Evolutionary conservation across 2,888 invertebrate genomes (phyloP).

Genomic region (Argynnis bischoffii): DNA sequence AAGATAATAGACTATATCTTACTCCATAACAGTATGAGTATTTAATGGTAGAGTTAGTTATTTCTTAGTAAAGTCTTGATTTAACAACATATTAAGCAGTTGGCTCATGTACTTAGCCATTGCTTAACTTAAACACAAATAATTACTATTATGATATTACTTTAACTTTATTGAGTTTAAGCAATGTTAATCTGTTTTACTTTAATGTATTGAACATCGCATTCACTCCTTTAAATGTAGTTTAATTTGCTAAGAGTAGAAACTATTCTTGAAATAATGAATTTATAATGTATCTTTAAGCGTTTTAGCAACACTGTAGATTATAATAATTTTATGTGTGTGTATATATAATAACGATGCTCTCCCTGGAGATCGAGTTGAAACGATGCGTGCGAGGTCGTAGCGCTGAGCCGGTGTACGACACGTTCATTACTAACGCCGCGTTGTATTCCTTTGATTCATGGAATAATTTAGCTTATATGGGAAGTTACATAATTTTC

Average conservation of each 20-base stretch:
- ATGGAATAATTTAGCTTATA: too few species aligned
- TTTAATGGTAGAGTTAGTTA: too few species aligned
- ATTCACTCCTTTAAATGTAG: conserved; percentile 21
- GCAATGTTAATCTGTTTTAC: conserved; percentile 1
- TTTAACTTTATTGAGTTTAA: neutral
- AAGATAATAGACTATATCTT: too few species aligned
- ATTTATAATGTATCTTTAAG: conserved; percentile 39
- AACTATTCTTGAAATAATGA: conserved; percentile 35
- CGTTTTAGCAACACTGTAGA: conserved; percentile 35
- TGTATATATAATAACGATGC: conserved; percentile 48
- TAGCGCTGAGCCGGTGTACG: too few species aligned
- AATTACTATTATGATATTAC: neutral
- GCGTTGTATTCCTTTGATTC: too few species aligned
- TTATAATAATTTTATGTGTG: conserved; percentile 44
- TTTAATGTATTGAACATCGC: conserved; percentile 1
- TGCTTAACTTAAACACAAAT: too few species aligned
- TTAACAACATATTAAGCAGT: too few species aligned
- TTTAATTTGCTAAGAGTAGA: conserved; percentile 26
- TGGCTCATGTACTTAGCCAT: too few species aligned
- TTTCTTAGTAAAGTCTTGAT: too few species aligned
- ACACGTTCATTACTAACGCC: too few species aligned
- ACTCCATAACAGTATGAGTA: too few species aligned
- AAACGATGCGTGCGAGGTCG: conserved; percentile 36
- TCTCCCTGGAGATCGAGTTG: conserved; percentile 43
- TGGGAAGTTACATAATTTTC: too few species aligned